Evolutionary conservation across 2,888 invertebrate species (phyloP).

Genomic region (Himalopsyche japonica): DNA sequence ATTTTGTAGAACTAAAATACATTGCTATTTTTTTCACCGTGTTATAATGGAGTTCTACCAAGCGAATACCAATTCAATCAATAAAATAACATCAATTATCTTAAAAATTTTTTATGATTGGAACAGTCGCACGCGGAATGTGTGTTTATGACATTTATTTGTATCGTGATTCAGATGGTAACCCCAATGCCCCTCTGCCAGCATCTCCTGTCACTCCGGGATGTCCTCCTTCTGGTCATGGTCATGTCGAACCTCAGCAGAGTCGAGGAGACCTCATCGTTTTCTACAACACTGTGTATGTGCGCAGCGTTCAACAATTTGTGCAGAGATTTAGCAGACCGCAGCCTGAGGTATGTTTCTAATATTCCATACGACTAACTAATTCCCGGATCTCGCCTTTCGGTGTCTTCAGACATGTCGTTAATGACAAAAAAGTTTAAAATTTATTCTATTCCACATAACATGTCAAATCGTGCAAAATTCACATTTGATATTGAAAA

Average conservation of each 20-base stretch:
- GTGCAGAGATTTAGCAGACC: conserved; percentile 67
- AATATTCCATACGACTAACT: too few relatives aligned
- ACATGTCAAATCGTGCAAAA: too few relatives aligned
- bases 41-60: too few relatives aligned
- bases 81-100: too few relatives aligned
- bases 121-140: not conserved
- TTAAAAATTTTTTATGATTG: not conserved
- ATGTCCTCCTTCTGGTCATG: not conserved
- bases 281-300: conserved; percentile 92
- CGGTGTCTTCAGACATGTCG: too few relatives aligned
- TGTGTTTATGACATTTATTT: not conserved
- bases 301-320: conserved; percentile 79
- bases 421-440: too few relatives aligned
- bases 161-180: not conserved
- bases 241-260: conserved; percentile 45
- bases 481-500: too few relatives aligned
- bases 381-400: too few relatives aligned
- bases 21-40: too few relatives aligned
- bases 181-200: conserved; percentile 16
- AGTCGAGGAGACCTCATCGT: conserved; percentile 87
- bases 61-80: too few relatives aligned
- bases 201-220: conserved; percentile 25
- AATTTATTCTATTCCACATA: too few relatives aligned
- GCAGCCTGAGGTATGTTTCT: conserved; percentile 41
- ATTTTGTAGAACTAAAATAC: too few relatives aligned